These are phyloP conservation scores for Corydoras sp. DNA, from an alignment of 2,113 vertebrate genomes.

Conservation along the genomic window DNA sequence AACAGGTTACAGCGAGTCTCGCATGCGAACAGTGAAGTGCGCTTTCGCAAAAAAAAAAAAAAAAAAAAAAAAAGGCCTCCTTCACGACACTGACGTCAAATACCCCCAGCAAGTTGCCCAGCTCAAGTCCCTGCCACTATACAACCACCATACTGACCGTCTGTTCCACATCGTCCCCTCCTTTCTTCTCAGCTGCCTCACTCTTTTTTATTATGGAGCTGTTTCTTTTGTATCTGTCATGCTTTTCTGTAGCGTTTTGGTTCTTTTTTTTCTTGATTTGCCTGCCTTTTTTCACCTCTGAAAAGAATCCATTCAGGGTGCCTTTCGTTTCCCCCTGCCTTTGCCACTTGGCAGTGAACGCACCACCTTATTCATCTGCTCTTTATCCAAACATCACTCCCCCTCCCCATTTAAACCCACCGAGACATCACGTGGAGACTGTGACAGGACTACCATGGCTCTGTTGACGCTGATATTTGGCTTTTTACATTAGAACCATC, in stretches of 20 bases:
- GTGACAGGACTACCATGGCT: not conserved
- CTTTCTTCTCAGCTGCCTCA: slow-evolving; percentile 2
- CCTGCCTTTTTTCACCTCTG: slow-evolving; percentile 2
- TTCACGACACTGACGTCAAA: slow-evolving; percentile 35
- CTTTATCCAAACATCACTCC: slow-evolving; percentile 16
- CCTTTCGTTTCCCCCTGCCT: slow-evolving; percentile 34
- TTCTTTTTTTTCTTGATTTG: slow-evolving; percentile 6
- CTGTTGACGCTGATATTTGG: not conserved
- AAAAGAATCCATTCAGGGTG: slow-evolving; percentile 30
- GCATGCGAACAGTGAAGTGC: slow-evolving; percentile 6
- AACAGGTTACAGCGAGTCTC: slow-evolving; percentile 13
- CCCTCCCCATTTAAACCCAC: not conserved
- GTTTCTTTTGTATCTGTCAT: slow-evolving; percentile 10
- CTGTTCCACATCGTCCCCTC: slow-evolving; percentile 10
- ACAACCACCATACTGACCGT: not conserved
- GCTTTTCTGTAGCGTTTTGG: not conserved
- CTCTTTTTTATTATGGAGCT: slow-evolving; percentile 12
- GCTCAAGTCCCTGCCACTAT: not conserved
- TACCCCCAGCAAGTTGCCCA: slow-evolving; percentile 7
- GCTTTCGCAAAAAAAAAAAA: too few relatives aligned
- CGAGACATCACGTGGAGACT: not conserved
- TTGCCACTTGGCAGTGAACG: slow-evolving; percentile 36
- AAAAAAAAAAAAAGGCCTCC: slow-evolving; percentile 26
- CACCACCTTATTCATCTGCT: slow-evolving; percentile 38
- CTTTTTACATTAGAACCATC: not conserved